Base-by-base conservation (phyloP, 2,113 vertebrate genomes). In the Motacilla tschutschensis region DNA sequence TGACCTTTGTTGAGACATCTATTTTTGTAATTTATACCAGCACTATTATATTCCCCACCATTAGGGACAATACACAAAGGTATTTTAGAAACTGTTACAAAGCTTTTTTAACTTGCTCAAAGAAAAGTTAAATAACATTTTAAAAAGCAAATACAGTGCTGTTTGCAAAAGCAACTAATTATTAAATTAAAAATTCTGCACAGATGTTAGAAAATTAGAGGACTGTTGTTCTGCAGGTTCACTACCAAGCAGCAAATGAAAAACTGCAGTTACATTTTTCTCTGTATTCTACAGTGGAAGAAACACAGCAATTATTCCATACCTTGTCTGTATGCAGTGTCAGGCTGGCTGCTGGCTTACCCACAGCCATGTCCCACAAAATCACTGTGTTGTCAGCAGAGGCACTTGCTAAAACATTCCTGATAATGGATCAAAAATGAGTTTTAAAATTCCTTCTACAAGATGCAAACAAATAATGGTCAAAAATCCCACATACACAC, bases 341-440 rank as follows among this genome's bases (percentile, higher is more conserved):
- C 29, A 99, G 96, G 47, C 96, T 98, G 38, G 98, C 98, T 57
- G 98, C 99, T 48, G 98, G 97, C 82, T 98, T 99, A 67, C 98
- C 98, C 77, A 97, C 92, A 71, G 95, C 89, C 93, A 99, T 96
- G 83, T 99, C 99, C 99, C 99, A 99, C 74, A 99, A 92, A 79
- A 99, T 95, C 8, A 99, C 98, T 0, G 97, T 97, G 31, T 94
- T 96, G 65, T 99, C 99, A 33, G 99, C 99, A 44, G 98, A 99
- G 0, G 97, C 99, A 63, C 99, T 99, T 79, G 98, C 98, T 93
- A 99, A 95, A 88, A 99, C 98, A 3, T 98, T 99, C 95, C 99
- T 99, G 69, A 74, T 5, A 80, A 77, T 3, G 47, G 11, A 74
- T 41, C 3, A 71, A 53, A 81, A 79, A 11, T 3, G 36, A 66